Base-by-base conservation (phyloP, 2,113 vertebrate genomes). In the Onychorhynchus coronatus region DNA sequence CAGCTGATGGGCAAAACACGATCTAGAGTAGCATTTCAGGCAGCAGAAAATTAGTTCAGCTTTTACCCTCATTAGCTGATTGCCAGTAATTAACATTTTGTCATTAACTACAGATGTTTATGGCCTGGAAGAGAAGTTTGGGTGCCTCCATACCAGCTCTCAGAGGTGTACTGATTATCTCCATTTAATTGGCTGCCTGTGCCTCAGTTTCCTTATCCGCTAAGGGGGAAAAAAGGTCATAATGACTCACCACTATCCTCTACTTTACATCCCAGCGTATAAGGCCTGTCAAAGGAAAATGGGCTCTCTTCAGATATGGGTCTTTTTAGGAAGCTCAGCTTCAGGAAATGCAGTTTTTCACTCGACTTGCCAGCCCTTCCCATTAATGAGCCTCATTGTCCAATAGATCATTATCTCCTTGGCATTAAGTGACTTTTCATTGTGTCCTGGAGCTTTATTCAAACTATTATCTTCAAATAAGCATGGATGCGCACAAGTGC, bases 21-120 rank as follows among this genome's bases (percentile, higher is more conserved):
- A 71, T 87, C 95, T 95, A 91, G 80, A 95, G 95, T 44, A 94
- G 93, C 93, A 67, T 96, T 96, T 93, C 89, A 95, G 93, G 93
- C 96, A 94, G 91, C 86, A 85, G 96, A 95, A 96, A 96, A 97
- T 97, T 95, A 96, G 93, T 97, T 97, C 94, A 94, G 96, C 94
- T 97, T 97, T 97, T 89, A 97, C 94, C 89, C 95, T 97, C 94
- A 95, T 96, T 97, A 97, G 95, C 95, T 96, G 96, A 96, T 96
- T 97, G 95, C 91, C 84, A 87, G 91, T 97, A 97, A 96, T 95
- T 97, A 97, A 97, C 94, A 97, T 95, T 95, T 95, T 94, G 96
- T 95, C 96, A 97, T 97, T 97, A 97, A 95, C 95, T 97, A 95
- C 95, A 95, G 95, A 93, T 94, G 96, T 89, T 96, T 95, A 87